Conservation (phyloP, 2,113 vertebrate genomes). For the Tonatia bakeri region DNA sequence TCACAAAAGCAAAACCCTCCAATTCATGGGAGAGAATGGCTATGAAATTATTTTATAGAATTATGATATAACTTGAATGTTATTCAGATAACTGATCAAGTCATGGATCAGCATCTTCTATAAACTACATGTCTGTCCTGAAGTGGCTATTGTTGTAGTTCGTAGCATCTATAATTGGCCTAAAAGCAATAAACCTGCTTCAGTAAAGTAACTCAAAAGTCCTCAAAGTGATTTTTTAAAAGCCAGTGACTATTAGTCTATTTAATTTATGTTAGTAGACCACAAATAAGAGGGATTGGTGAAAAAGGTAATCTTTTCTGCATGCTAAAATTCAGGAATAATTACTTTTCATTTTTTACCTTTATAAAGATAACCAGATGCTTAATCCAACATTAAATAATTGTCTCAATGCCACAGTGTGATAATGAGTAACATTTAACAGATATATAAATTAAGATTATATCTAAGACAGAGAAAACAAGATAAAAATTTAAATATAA, state of each 20-base stretch:
- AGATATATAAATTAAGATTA: background rate
- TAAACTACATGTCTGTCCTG: background rate
- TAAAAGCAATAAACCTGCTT: slow-evolving; percentile 30
- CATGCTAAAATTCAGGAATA: background rate
- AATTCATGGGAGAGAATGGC: background rate
- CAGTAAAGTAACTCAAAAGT: slow-evolving; percentile 25
- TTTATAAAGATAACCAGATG: background rate
- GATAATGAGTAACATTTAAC: slow-evolving; percentile 8
- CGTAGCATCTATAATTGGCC: background rate
- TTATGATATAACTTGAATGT: background rate
- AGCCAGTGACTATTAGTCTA: background rate
- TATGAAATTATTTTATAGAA: background rate
- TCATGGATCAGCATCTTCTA: background rate
- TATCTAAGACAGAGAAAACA: background rate
- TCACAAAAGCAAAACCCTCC: background rate
- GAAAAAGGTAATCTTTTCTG: background rate
- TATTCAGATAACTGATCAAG: background rate
- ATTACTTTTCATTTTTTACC: slow-evolving; percentile 16
- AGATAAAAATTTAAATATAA: background rate
- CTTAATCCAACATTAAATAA: slow-evolving; percentile 22
- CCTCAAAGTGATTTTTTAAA: slow-evolving; percentile 24
- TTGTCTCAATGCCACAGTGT: background rate
- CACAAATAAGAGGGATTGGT: background rate
- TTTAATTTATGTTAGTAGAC: slow-evolving; percentile 18
- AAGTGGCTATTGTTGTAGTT: background rate